phyloP scores from a whole-genome alignment of 2,797 vertebrate species.

The Gallirallus australis region DNA sequence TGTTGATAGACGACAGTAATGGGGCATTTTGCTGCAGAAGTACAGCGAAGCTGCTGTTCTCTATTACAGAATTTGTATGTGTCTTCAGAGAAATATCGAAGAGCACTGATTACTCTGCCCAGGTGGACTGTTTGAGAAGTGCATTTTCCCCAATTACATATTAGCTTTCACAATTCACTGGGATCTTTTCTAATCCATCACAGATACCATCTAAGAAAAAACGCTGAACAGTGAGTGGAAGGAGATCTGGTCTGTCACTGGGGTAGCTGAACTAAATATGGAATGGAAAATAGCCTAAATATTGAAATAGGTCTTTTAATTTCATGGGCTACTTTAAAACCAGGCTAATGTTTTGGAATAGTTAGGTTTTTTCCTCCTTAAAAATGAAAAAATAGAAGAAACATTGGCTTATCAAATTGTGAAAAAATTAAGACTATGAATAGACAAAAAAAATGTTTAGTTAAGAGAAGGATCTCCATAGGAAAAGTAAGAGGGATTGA shows the following conservation, averaged over 20 bases:
- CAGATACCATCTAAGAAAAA: not conserved
- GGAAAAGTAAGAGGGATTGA: not conserved
- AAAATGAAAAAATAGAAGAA: not conserved
- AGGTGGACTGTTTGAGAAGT: not conserved
- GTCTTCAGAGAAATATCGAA: not conserved
- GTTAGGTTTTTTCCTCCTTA: not conserved
- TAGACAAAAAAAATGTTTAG: not conserved
- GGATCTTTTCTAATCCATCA: not conserved
- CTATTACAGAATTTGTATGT: not conserved
- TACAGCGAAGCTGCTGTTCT: not conserved
- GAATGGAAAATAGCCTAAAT: not conserved
- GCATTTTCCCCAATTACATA: not conserved
- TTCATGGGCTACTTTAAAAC: not conserved
- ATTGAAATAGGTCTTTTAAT: not conserved
- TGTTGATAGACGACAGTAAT: not conserved
- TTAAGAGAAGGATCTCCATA: not conserved
- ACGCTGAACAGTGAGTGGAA: not conserved
- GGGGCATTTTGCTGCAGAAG: not conserved
- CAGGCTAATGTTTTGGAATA: not conserved
- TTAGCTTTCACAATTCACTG: not conserved
- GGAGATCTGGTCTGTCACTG: not conserved
- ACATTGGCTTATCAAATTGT: not conserved
- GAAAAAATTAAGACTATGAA: not conserved
- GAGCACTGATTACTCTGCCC: not conserved
- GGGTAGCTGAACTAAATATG: not conserved